These are phyloP conservation scores for Aphodius granarius DNA, from an alignment of 2,888 invertebrate species.

Conservation along the genomic window DNA sequence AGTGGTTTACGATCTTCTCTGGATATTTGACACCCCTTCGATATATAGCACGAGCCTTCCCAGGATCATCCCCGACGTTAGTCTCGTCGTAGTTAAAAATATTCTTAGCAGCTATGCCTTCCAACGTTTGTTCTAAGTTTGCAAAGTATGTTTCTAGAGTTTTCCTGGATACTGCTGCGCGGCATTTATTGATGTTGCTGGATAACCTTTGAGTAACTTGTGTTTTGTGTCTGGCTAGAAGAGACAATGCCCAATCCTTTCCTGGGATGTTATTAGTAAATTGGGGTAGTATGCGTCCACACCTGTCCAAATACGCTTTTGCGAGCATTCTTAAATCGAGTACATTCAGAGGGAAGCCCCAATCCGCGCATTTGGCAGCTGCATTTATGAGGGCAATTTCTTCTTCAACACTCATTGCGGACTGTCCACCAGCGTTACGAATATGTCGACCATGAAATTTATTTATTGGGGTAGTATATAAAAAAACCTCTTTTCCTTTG, in stretches of 20 bases:
- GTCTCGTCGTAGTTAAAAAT: constrained; percentile 31
- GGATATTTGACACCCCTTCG: constrained; percentile 34
- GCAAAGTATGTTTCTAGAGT: background rate
- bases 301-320: constrained; percentile 36
- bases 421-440: background rate
- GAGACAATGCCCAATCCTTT: constrained; percentile 31
- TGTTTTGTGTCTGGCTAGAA: constrained; percentile 29
- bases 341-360: constrained; percentile 34
- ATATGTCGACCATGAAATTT: background rate
- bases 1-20: constrained; percentile 35
- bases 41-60: constrained; percentile 28
- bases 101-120: background rate
- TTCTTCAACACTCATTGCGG: background rate
- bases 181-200: constrained; percentile 2
- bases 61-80: constrained; percentile 43
- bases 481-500: too few relatives aligned
- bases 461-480: background rate
- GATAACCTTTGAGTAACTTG: background rate
- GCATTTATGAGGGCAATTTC: constrained; percentile 2
- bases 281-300: constrained; percentile 29
- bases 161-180: background rate
- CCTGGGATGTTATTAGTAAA: constrained; percentile 35
- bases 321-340: constrained; percentile 33
- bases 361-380: constrained; percentile 27
- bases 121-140: background rate